Percentiles rank a stretch among this genome's conserved stretches.
Conservation (phyloP, 1,140 invertebrate genomes). For the Drosophila murphyi region DNA sequence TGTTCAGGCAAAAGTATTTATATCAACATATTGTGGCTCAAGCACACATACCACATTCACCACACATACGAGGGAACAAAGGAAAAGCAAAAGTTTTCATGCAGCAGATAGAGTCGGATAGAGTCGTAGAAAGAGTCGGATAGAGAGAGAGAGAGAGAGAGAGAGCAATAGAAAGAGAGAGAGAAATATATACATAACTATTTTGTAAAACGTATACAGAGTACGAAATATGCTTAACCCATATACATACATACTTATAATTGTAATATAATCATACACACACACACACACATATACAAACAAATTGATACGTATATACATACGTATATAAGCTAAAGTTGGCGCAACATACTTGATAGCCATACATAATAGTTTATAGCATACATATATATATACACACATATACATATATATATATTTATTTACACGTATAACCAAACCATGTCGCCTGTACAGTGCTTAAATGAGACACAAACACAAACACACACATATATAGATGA, state of each 20-base stretch:
- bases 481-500: background rate
- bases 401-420: constrained; percentile 9
- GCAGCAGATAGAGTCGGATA: background rate
- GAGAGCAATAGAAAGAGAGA: background rate
- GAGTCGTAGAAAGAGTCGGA: too few relatives aligned
- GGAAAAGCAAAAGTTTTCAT: constrained; percentile 13
- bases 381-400: constrained; percentile 18
- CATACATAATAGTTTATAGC: constrained; percentile 15
- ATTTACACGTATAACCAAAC: constrained; percentile 23
- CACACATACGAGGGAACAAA: constrained; percentile 38
- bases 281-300: constrained; percentile 7
- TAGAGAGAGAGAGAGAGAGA: constrained; percentile 10
- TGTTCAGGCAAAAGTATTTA: constrained; percentile 38
- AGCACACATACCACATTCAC: constrained; percentile 3
- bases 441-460: constrained; percentile 19
- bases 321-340: constrained; percentile 23
- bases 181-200: constrained; percentile 44
- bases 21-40: constrained; percentile 11
- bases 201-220: constrained; percentile 74
- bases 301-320: constrained; percentile 2
- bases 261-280: constrained; percentile 50
- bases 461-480: constrained; percentile 6
- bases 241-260: constrained; percentile 54
- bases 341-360: constrained; percentile 29
- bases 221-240: constrained; percentile 51